phyloP scores from a whole-genome alignment of 1,140 invertebrate species.

The Camponotus vicinus region DNA sequence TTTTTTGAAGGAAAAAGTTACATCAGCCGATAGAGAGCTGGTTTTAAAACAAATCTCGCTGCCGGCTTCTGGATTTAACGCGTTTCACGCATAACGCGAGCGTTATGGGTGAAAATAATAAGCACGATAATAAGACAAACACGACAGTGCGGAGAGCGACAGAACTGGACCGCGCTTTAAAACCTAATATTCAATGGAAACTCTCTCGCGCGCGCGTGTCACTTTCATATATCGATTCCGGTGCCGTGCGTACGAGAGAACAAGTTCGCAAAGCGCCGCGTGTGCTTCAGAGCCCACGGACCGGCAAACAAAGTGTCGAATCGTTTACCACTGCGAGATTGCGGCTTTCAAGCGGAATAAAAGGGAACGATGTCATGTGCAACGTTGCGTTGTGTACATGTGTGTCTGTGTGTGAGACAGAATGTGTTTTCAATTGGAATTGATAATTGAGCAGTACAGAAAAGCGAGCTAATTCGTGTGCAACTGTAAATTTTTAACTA shows the following conservation, averaged over 20 bases:
- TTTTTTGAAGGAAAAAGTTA: not conserved
- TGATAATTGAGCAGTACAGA: conserved; percentile 49
- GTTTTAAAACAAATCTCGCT: conserved; percentile 18
- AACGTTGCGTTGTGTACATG: conserved; percentile 7
- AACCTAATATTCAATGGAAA: conserved; percentile 66
- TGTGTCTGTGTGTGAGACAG: not conserved
- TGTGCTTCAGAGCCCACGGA: conserved; percentile 46
- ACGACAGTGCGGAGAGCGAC: conserved; percentile 62
- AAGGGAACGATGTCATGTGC: conserved; percentile 50
- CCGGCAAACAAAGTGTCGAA: conserved; percentile 59
- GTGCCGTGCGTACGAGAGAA: conserved; percentile 36
- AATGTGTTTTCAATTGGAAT: conserved; percentile 50
- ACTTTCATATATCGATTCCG: conserved; percentile 68
- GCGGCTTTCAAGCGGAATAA: conserved; percentile 57
- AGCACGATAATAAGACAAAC: conserved; percentile 46
- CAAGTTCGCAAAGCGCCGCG: conserved; percentile 59
- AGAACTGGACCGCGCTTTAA: conserved; percentile 73
- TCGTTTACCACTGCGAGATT: conserved; percentile 61
- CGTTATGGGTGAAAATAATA: not conserved
- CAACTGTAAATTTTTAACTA: conserved; percentile 36
- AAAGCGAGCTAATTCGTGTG: conserved; percentile 31
- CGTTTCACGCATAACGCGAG: not conserved
- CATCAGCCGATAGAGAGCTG: not conserved
- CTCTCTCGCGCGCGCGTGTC: conserved; percentile 66
- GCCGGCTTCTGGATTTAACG: conserved; percentile 4